Evolutionary conservation across 2,888 invertebrate species (phyloP), one percentile per base, ranked within the genome.

Genomic region (Pherbina coryleti): DNA sequence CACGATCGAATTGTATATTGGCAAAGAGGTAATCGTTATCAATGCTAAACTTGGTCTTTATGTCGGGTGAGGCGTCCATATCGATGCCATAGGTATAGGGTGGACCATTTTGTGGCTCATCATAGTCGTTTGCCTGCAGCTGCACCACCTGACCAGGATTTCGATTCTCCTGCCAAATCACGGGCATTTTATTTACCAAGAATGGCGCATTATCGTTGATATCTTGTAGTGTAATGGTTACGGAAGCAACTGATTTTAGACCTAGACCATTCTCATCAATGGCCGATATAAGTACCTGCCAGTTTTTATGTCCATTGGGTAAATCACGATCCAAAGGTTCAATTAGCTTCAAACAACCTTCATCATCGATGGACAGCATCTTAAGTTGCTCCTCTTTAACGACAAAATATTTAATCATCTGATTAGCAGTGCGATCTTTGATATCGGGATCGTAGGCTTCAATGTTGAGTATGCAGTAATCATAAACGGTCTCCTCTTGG

Each of bases 141-240:
- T 91, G 92, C 14, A 94, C 94, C 78, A 94, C 93, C 79, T 92
- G 91, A 0, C 94, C 95, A 0, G 94, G 93, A 1, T 91, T 90
- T 82, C 93, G 92, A 86, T 95, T 95, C 90, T 97, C 97, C 83
- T 92, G 92, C 96, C 96, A 97, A 37, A 96, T 93, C 0, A 96
- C 95, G 0, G 95, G 95, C 88, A 95, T 93, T 4, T 92, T 92
- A 86, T 95, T 95, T 60, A 94, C 94, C 79, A 97, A 91, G 87
- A 94, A 95, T 0, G 98, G 98, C 0, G 96, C 95, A 88, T 98
- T 98, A 88, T 99, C 98, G 88, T 99, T 99, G 85, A 97, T 95
- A 86, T 98, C 98, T 5, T 92, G 92, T 34, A 94, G 87, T 80
- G 92, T 91, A 79, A 94, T 91, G 64, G 92, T 94, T 31, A 96